A percentile compares a stretch with the other conserved stretches of the same genome.
Conservation (phyloP, 1,140 invertebrate genomes). For the Drosophila azteca region DNA sequence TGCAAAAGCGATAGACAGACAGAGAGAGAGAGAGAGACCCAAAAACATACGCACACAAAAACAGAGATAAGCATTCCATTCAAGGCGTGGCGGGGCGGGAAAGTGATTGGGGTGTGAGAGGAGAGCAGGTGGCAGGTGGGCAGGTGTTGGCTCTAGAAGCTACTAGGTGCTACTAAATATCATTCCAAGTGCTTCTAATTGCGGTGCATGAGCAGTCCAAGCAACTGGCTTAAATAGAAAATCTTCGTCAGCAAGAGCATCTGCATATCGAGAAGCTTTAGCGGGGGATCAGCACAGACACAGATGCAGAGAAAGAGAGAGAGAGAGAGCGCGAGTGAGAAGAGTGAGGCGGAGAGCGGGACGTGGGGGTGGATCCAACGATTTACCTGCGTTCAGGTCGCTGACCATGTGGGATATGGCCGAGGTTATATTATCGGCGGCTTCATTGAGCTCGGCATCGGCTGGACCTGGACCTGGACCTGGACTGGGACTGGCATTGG, state of each 20-base stretch:
- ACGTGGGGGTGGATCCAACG: constrained; percentile 21
- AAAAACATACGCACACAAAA: constrained; percentile 51
- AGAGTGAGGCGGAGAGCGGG: neutral
- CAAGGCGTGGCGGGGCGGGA: too few species aligned
- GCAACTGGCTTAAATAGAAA: constrained; percentile 25
- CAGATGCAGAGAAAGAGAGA: constrained; percentile 22
- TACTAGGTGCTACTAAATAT: constrained; percentile 45
- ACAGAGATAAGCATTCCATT: constrained; percentile 62
- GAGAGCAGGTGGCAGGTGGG: constrained; percentile 8
- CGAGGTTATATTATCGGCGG: constrained; percentile 97
- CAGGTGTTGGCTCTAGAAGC: constrained; percentile 59
- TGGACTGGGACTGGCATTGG: constrained; percentile 42
- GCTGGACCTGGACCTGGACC: constrained; percentile 43
- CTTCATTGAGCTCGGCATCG: constrained; percentile 85
- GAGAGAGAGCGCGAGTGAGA: constrained; percentile 27
- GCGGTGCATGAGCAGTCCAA: constrained; percentile 59
- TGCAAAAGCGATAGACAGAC: constrained; percentile 48
- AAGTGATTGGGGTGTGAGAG: constrained; percentile 2
- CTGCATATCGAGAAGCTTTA: constrained; percentile 10
- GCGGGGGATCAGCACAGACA: constrained; percentile 20
- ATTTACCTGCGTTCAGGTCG: constrained; percentile 95
- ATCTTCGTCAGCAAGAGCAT: constrained; percentile 28
- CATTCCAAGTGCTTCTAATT: constrained; percentile 19
- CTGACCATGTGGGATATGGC: constrained; percentile 97
- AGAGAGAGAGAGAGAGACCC: constrained; percentile 40